Evolutionary conservation across 2,888 invertebrate species (phyloP).

Genomic region (Pheosia tremula): DNA sequence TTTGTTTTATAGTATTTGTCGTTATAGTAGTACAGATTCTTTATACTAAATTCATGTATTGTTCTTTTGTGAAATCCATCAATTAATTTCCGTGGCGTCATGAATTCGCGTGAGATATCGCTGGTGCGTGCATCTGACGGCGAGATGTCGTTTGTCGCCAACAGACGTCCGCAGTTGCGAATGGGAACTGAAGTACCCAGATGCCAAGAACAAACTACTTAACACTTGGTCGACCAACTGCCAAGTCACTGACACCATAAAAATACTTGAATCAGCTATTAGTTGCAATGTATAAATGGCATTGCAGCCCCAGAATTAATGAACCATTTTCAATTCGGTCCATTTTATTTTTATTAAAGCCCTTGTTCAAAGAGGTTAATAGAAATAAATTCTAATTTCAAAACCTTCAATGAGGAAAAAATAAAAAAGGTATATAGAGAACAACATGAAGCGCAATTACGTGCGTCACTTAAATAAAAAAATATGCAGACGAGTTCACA

Average conservation of each 20-base stretch:
- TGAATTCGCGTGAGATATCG: slow-evolving; percentile 19
- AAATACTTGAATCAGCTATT: too few species aligned
- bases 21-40: too few species aligned
- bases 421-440: too few species aligned
- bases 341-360: too few species aligned
- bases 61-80: not conserved
- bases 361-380: too few species aligned
- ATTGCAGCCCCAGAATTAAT: not conserved
- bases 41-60: too few species aligned
- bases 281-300: too few species aligned
- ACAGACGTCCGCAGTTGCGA: slow-evolving; percentile 21
- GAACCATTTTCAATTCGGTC: too few species aligned
- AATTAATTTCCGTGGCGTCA: not conserved
- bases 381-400: too few species aligned
- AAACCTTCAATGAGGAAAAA: too few species aligned
- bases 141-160: slow-evolving; percentile 29
- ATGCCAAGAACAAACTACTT: not conserved
- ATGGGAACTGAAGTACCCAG: slow-evolving; percentile 2
- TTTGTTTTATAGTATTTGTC: too few species aligned
- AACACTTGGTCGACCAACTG: not conserved
- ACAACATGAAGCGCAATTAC: not conserved
- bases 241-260: not conserved
- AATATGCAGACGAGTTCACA: slow-evolving; percentile 60
- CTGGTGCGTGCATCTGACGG: slow-evolving; percentile 23
- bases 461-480: slow-evolving; percentile 12